Evolutionary conservation across 2,888 invertebrate species (phyloP).

Genomic region (Siphlonurus alternatus): DNA sequence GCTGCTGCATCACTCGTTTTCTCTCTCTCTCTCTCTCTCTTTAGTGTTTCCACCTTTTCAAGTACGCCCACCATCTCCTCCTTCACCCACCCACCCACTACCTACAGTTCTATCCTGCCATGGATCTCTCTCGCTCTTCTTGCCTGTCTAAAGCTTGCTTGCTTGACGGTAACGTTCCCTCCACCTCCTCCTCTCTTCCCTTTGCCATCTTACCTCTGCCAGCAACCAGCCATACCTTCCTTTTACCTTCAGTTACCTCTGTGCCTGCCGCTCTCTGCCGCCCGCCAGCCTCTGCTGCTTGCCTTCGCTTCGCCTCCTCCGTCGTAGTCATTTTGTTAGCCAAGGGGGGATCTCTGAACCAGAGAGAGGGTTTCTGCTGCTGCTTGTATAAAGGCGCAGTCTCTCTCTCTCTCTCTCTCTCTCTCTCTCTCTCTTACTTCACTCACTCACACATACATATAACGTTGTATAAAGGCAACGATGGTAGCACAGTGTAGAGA

Average conservation of each 20-base stretch:
- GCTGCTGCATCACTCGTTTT: not conserved
- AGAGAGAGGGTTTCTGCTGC: not conserved
- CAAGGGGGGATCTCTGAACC: not conserved
- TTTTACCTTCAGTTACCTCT: not conserved
- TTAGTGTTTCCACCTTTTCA: constrained; percentile 19
- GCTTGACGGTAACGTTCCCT: not conserved
- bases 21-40: constrained; percentile 10
- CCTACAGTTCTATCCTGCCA: constrained; percentile 13
- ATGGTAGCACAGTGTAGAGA: not conserved
- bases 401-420: not conserved
- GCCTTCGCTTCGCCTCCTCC: not conserved
- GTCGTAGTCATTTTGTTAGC: not conserved
- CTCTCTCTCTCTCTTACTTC: not conserved
- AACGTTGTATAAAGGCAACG: not conserved
- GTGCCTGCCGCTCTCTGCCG: not conserved
- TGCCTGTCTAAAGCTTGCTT: not conserved
- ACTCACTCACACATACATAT: not conserved
- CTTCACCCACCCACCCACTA: constrained; percentile 7
- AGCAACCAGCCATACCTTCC: not conserved
- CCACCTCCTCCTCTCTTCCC: not conserved
- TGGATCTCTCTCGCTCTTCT: not conserved
- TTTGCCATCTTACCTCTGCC: not conserved
- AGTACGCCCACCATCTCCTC: constrained; percentile 5
- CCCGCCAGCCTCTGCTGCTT: not conserved
- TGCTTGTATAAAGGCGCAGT: not conserved